These are phyloP conservation scores for Opisthocomus hoazin DNA, from an alignment of 2,113 vertebrate species.

Conservation along the genomic window DNA sequence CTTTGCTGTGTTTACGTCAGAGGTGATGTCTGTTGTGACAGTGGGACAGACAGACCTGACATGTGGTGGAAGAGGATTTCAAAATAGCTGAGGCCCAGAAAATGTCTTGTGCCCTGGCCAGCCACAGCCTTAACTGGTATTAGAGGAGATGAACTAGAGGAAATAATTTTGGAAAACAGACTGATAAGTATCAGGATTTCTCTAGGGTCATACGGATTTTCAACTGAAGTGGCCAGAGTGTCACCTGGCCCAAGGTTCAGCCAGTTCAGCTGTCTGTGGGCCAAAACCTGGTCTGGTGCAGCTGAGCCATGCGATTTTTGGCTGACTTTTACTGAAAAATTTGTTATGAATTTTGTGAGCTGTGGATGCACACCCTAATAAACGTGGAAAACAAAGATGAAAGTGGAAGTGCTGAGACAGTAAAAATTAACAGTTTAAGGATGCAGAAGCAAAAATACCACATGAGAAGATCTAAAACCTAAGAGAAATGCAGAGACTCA, in stretches of 20 bases:
- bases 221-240: neutral
- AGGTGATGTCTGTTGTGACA: neutral
- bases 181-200: neutral
- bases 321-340: neutral
- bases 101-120: neutral
- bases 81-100: neutral
- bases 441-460: neutral
- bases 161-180: neutral
- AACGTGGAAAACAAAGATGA: fast-evolving
- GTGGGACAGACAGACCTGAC: neutral
- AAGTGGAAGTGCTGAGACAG: neutral
- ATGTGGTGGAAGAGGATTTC: neutral
- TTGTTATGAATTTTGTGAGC: neutral
- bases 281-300: neutral
- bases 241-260: neutral
- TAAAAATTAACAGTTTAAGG: neutral
- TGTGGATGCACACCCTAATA: neutral
- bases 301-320: neutral
- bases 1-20: neutral
- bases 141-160: neutral
- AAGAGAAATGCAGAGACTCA: neutral
- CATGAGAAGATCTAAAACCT: neutral
- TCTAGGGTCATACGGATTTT: neutral
- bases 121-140: neutral
- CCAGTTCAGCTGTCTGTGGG: neutral